Conservation (phyloP, 2,113 vertebrate species). For the Bothrops jararaca region DNA sequence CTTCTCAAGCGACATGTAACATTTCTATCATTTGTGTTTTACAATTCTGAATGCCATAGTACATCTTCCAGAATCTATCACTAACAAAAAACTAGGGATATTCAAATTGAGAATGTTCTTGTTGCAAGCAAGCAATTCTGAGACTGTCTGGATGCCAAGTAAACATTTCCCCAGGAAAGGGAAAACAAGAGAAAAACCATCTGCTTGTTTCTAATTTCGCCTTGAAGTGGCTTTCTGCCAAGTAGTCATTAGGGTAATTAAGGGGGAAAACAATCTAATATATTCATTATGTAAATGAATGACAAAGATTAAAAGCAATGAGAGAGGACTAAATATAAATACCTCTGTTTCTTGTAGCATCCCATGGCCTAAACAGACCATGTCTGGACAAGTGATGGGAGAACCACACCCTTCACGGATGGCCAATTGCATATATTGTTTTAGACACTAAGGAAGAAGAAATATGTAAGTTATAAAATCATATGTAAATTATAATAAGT, state of each 20-base stretch:
- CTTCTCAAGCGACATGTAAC: background rate
- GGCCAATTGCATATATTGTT: constrained; percentile 84
- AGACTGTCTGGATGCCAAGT: constrained; percentile 35
- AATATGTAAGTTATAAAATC: constrained; percentile 39
- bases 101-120: constrained; percentile 31
- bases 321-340: constrained; percentile 39
- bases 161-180: constrained; percentile 50
- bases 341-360: constrained; percentile 89
- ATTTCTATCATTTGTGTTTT: constrained; percentile 10
- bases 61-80: constrained; percentile 17
- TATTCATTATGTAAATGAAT: constrained; percentile 31
- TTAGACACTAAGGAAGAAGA: constrained; percentile 81
- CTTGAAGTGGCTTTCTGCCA: constrained; percentile 50
- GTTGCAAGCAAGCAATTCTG: constrained; percentile 28
- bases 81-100: constrained; percentile 31
- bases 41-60: constrained; percentile 2
- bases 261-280: constrained; percentile 32
- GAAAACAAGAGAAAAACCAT: constrained; percentile 46
- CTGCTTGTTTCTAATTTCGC: constrained; percentile 45
- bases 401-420: constrained; percentile 88
- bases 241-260: constrained; percentile 52
- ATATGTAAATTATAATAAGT: background rate
- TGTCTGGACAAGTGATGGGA: constrained; percentile 90
- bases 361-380: constrained; percentile 80
- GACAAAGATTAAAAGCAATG: constrained; percentile 1